These are phyloP conservation scores for Kuschelorhynchus macadamiae DNA, from an alignment of 2,888 invertebrate species.

Conservation along the genomic window DNA sequence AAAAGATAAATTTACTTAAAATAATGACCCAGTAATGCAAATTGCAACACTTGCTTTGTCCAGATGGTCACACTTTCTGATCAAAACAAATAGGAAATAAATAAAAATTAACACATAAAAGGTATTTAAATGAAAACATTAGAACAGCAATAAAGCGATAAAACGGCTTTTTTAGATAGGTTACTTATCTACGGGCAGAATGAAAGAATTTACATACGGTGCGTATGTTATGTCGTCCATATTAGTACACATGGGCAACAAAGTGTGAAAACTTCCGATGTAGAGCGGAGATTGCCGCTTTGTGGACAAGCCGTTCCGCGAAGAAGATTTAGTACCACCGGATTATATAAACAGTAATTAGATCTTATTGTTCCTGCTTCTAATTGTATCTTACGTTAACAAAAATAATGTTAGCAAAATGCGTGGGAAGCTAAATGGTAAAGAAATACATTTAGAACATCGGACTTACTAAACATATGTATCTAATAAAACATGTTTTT, in stretches of 20 bases:
- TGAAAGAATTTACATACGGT: slow-evolving; percentile 59
- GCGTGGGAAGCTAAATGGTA: too few relatives aligned
- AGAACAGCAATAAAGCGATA: slow-evolving; percentile 68
- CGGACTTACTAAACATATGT: too few relatives aligned
- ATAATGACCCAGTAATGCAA: too few relatives aligned
- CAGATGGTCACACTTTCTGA: slow-evolving; percentile 38
- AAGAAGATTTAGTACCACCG: slow-evolving; percentile 20
- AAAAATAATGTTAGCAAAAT: too few relatives aligned
- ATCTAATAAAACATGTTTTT: too few relatives aligned
- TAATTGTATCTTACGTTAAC: not conserved
- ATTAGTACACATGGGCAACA: slow-evolving; percentile 61
- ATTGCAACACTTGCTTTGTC: too few relatives aligned
- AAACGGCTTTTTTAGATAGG: slow-evolving; percentile 66
- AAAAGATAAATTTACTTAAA: too few relatives aligned
- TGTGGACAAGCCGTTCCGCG: slow-evolving; percentile 24
- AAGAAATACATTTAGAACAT: too few relatives aligned
- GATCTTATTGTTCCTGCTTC: not conserved
- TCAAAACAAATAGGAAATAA: slow-evolving; percentile 55
- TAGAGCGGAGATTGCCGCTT: slow-evolving; percentile 16
- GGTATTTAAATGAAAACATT: slow-evolving; percentile 67
- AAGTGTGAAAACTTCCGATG: slow-evolving; percentile 65
- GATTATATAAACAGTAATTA: slow-evolving; percentile 8
- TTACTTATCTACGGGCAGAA: slow-evolving; percentile 63
- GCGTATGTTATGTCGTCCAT: slow-evolving; percentile 61
- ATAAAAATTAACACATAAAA: slow-evolving; percentile 66